Evolutionary conservation across 1,140 invertebrate genomes (phyloP), one percentile per base, ranked within the genome.

Genomic region (Periplaneta americana): DNA sequence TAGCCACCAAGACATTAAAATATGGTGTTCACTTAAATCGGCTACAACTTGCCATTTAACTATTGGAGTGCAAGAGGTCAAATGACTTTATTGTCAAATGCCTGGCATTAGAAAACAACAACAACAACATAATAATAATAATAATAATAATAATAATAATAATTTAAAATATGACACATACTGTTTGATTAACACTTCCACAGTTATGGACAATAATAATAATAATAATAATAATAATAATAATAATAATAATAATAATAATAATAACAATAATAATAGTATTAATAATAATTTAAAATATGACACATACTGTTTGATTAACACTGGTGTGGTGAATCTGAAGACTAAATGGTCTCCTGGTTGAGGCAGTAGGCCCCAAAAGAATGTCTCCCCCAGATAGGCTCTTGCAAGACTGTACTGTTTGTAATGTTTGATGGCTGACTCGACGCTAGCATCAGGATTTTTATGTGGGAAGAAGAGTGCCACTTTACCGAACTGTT

Each of bases 301-400:
- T 66, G 76, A 57, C 82, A 84, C 86, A 90, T 90, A 97, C 95
- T 91, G 94, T 87, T 94, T 94, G 84, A 98, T 88, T 84, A 89
- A 85, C 85, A 94, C 92, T 35, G 97, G 95, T 82, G 92, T 91
- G 78, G 90, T 89, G 87, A 98, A 98, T 86, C 93, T 93, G 87
- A 99, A 96, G 80, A 93, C 92, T 17, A 98, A 89, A 74, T 93
- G 90, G 87, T 98, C 96, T 2, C 95, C 96, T 35, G 93, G 91
- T 84, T 95, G 93, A 0, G 98, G 97, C 31, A 95, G 90, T 18
- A 97, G 88, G 22, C 96, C 97, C 98, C 98, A 99, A 87, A 98
- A 99, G 85, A 96, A 98, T 0, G 94, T 94, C 85, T 96, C 93
- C 0, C 98, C 98, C 74, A 92, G 90, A 86, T 99, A 99, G 15